These are phyloP conservation scores for Drosophila crucigera DNA, from an alignment of 2,888 invertebrate species.

Conservation along the genomic window DNA sequence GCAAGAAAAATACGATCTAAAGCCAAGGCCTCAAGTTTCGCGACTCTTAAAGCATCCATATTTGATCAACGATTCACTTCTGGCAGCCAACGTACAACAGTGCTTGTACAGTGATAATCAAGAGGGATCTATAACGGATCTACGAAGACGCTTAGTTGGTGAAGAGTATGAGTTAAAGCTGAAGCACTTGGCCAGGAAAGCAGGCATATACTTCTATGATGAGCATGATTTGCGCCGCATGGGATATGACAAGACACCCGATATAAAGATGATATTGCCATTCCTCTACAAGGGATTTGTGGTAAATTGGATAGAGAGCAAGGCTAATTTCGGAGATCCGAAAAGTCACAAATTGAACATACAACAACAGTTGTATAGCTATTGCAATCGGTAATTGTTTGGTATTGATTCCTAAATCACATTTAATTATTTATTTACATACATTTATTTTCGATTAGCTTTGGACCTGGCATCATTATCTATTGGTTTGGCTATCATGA, in stretches of 20 bases:
- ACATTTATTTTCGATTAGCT: conserved; percentile 85
- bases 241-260: conserved; percentile 98
- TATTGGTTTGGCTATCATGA: conserved; percentile 97
- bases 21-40: conserved; percentile 71
- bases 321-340: conserved; percentile 96
- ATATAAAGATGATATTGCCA: conserved; percentile 95
- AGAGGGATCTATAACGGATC: conserved; percentile 93
- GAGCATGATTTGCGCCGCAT: conserved; percentile 92
- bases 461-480: conserved; percentile 96
- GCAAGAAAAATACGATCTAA: conserved; percentile 77
- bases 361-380: conserved; percentile 94
- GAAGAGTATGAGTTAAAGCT: conserved; percentile 93
- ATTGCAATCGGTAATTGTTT: conserved; percentile 89
- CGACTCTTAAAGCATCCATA: conserved; percentile 82
- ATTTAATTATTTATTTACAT: not conserved
- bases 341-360: conserved; percentile 92
- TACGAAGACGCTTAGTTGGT: conserved; percentile 92
- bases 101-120: conserved; percentile 93
- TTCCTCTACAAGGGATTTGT: conserved; percentile 93
- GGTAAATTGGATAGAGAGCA: conserved; percentile 98
- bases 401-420: not conserved
- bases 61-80: conserved; percentile 76
- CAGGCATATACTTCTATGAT: conserved; percentile 89
- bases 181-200: conserved; percentile 84
- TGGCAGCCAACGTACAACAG: conserved; percentile 86